These are phyloP conservation scores for Anguilla japonica DNA, from an alignment of 2,113 vertebrate genomes.

Conservation along the genomic window DNA sequence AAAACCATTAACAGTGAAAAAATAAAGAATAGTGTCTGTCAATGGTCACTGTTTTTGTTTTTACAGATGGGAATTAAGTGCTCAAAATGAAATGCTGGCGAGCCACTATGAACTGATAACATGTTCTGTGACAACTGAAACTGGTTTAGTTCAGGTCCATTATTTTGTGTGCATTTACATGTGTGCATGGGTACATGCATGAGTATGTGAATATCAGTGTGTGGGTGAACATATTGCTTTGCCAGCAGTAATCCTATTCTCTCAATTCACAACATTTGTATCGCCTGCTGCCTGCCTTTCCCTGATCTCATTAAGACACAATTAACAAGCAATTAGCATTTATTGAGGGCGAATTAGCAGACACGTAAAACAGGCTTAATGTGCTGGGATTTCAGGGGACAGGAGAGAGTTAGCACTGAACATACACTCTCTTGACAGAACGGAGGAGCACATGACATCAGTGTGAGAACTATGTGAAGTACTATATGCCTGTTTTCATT, in stretches of 20 bases:
- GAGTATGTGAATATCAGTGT: slow-evolving; percentile 5
- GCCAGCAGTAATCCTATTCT: slow-evolving; percentile 33
- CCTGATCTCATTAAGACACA: slow-evolving; percentile 64
- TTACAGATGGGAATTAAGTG: neutral
- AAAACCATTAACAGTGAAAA: neutral
- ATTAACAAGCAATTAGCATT: slow-evolving; percentile 66
- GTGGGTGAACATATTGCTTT: slow-evolving; percentile 7
- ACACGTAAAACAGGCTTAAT: slow-evolving; percentile 56
- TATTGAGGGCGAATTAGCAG: slow-evolving; percentile 67
- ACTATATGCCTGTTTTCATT: neutral
- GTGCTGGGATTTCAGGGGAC: slow-evolving; percentile 44
- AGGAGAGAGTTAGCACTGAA: slow-evolving; percentile 1
- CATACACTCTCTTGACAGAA: neutral
- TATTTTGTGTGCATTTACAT: neutral
- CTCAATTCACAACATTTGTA: slow-evolving; percentile 42
- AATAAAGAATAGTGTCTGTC: neutral
- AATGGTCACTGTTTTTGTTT: neutral
- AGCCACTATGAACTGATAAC: neutral
- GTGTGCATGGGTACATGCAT: neutral
- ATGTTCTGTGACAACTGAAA: neutral
- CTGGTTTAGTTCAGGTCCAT: no score
- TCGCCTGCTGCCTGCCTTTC: slow-evolving; percentile 43
- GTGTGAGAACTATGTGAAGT: neutral
- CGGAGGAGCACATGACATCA: neutral
- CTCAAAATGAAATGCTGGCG: neutral